Evolutionary conservation across 1,140 invertebrate species (phyloP).

Genomic region (Steinernema feltiae): DNA sequence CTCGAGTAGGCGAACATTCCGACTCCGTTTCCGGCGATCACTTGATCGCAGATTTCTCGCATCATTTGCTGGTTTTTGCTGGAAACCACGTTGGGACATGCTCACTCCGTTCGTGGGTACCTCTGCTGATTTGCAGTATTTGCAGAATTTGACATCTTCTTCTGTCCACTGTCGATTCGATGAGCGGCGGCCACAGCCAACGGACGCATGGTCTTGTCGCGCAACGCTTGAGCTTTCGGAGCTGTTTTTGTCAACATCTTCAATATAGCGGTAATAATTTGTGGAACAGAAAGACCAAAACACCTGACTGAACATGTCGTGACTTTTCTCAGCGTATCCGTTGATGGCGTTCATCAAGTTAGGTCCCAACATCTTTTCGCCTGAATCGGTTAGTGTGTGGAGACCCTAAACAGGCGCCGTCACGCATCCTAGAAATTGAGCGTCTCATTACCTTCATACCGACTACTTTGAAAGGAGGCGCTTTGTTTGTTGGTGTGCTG

Average conservation of each 20-base stretch:
- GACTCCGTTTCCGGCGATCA: constrained; percentile 88
- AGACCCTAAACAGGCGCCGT: constrained; percentile 22
- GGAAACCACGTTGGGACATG: constrained; percentile 23
- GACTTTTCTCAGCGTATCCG: constrained; percentile 56
- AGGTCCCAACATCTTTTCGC: constrained; percentile 53
- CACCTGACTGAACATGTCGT: constrained; percentile 45
- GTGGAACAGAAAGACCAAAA: no score
- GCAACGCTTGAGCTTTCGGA: constrained; percentile 55
- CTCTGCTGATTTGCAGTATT: constrained; percentile 41
- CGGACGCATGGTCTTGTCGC: constrained; percentile 54
- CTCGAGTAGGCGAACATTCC: constrained; percentile 91
- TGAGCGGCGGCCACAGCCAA: constrained; percentile 54
- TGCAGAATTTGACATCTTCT: constrained; percentile 27
- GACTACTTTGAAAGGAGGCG: constrained; percentile 23
- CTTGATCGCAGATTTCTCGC: constrained; percentile 76
- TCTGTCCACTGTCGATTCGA: constrained; percentile 51
- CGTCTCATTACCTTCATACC: constrained; percentile 25
- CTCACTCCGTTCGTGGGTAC: constrained; percentile 16
- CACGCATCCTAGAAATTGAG: background rate
- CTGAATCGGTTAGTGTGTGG: constrained; percentile 41
- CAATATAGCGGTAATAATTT: background rate
- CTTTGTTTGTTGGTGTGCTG: constrained; percentile 63
- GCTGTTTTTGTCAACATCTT: constrained; percentile 52
- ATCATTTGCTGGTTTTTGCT: constrained; percentile 66
- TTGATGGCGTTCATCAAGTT: constrained; percentile 53